Percentiles rank a stretch among this genome's conserved stretches.
Conservation (phyloP, 1,140 invertebrate species). For the Anastrepha ludens region DNA sequence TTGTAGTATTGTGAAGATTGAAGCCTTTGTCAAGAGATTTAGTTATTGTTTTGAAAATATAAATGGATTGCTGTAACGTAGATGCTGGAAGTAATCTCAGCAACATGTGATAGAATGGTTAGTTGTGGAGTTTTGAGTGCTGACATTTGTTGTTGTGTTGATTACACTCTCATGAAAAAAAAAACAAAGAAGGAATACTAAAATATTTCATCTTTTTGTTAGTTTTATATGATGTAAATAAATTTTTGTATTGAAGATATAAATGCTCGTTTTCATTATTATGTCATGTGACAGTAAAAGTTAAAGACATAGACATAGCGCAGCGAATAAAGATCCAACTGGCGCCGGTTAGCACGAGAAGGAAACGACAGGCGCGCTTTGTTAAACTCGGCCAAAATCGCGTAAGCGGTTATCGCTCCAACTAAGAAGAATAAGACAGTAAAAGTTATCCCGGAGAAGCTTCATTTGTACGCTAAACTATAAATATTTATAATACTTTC, state of each 20-base stretch:
- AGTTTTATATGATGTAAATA: slow-evolving; percentile 25
- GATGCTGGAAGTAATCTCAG: background rate
- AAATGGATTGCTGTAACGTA: background rate
- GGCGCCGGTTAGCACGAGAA: too few relatives aligned
- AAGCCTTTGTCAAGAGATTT: background rate
- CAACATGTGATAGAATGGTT: slow-evolving; percentile 22
- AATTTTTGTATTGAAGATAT: slow-evolving; percentile 32
- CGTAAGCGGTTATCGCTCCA: too few relatives aligned
- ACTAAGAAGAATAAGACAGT: too few relatives aligned
- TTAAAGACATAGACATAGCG: too few relatives aligned
- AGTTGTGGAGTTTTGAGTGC: background rate
- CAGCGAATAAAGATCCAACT: too few relatives aligned
- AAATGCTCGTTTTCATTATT: background rate
- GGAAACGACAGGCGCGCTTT: too few relatives aligned
- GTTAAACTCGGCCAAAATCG: too few relatives aligned
- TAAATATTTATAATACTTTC: too few relatives aligned
- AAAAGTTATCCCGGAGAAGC: too few relatives aligned
- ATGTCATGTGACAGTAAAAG: background rate
- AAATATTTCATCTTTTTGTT: background rate
- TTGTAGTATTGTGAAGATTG: background rate
- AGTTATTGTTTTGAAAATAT: background rate
- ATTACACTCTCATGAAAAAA: background rate
- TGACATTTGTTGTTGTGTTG: background rate
- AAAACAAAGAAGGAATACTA: background rate
- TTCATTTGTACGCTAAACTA: too few relatives aligned